A percentile compares a stretch with the other conserved stretches of the same genome.
phyloP scores from a whole-genome alignment of 2,888 invertebrate species.

The Lysandra bellargus region DNA sequence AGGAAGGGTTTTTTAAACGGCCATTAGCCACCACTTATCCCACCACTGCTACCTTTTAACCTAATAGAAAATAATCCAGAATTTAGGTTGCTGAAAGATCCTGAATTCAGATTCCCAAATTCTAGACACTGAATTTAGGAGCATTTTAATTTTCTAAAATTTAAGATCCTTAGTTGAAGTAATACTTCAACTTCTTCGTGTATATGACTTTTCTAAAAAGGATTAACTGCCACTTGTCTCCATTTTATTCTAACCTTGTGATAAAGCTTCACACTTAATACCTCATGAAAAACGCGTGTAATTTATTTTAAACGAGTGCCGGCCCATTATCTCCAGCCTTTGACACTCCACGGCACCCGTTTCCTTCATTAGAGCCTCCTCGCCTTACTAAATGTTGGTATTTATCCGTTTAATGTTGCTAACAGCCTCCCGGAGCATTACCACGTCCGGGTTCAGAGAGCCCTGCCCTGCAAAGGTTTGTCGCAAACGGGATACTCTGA shows the following conservation, averaged over 20 bases:
- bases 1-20: too few species aligned
- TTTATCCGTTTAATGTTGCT: conserved; percentile 55
- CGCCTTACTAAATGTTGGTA: conserved; percentile 41
- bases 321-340: conserved; percentile 19
- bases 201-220: background rate
- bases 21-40: too few species aligned
- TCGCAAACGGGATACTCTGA: background rate
- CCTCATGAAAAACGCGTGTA: conserved; percentile 7
- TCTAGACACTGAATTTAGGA: too few species aligned
- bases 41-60: too few species aligned
- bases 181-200: too few species aligned
- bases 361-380: conserved; percentile 54
- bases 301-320: conserved; percentile 17
- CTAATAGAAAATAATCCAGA: too few species aligned
- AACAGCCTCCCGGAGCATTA: conserved; percentile 53
- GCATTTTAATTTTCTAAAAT: too few species aligned
- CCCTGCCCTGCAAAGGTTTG: conserved; percentile 4
- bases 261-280: conserved; percentile 1
- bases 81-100: too few species aligned
- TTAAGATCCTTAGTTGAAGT: too few species aligned
- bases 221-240: background rate
- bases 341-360: conserved; percentile 29
- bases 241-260: background rate
- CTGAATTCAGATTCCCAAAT: too few species aligned
- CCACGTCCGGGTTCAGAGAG: conserved; percentile 44